Evolutionary conservation across 2,888 invertebrate species (phyloP).

Genomic region (Hirtodrosophila trivittata): DNA sequence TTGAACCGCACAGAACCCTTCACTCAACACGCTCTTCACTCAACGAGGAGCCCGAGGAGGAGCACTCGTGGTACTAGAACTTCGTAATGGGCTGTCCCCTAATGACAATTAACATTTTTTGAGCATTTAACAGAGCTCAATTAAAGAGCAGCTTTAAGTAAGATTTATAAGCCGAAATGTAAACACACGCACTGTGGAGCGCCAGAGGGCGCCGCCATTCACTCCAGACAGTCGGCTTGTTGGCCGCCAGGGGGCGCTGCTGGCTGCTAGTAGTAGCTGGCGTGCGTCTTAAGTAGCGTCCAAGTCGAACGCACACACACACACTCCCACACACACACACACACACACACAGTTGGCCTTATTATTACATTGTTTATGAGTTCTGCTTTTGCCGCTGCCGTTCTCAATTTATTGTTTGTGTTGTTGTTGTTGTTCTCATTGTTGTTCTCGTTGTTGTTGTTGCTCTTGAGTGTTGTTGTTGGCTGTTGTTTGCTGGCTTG

Average conservation of each 20-base stretch:
- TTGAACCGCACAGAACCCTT: constrained; percentile 14
- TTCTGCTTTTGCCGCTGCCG: constrained; percentile 39
- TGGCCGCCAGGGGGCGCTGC: constrained; percentile 43
- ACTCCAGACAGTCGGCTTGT: neutral
- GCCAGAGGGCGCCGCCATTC: constrained; percentile 39
- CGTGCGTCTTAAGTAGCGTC: constrained; percentile 48
- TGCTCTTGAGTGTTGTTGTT: constrained; percentile 27
- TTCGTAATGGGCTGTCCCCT: constrained; percentile 20
- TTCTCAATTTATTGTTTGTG: constrained; percentile 68
- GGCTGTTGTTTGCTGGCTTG: constrained; percentile 55
- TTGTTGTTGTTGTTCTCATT: constrained; percentile 25
- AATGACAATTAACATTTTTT: constrained; percentile 77
- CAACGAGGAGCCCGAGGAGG: too few relatives aligned
- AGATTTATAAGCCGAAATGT: constrained; percentile 66
- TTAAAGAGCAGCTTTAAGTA: constrained; percentile 68
- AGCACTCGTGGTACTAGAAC: neutral
- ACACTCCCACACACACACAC: constrained; percentile 18
- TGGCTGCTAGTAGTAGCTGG: constrained; percentile 6
- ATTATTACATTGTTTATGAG: constrained; percentile 75
- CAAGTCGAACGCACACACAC: constrained; percentile 35
- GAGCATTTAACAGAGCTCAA: constrained; percentile 72
- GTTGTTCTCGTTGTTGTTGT: constrained; percentile 34
- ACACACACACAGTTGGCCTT: constrained; percentile 16
- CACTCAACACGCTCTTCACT: constrained; percentile 11
- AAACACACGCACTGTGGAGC: constrained; percentile 9